phyloP scores from a whole-genome alignment of 1,140 invertebrate species.

The Oncopeltus fasciatus region DNA sequence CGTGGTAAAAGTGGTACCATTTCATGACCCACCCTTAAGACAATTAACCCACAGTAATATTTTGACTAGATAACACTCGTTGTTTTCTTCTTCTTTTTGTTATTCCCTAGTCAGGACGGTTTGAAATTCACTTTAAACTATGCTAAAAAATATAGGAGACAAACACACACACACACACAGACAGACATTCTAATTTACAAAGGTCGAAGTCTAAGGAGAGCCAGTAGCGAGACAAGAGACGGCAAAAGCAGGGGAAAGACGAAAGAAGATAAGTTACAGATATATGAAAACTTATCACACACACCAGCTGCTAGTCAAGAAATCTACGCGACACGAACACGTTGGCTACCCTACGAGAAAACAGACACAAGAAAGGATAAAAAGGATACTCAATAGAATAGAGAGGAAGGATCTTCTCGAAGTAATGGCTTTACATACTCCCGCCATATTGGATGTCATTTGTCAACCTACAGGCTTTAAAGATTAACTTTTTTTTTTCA shows the following conservation, averaged over 20 bases:
- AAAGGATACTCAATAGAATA: not conserved
- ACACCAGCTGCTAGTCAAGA: no score
- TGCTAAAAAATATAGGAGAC: no score
- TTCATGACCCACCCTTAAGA: not conserved
- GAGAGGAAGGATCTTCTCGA: no score
- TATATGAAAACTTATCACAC: no score
- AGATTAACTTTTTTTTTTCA: no score
- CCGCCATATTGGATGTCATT: no score
- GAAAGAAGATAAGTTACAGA: no score
- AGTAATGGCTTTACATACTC: no score
- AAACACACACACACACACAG: no score
- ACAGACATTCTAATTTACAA: not conserved
- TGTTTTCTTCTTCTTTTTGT: conserved; percentile 1
- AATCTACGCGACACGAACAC: no score
- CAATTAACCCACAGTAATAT: conserved; percentile 9
- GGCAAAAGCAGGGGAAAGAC: not conserved
- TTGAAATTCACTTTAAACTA: not conserved
- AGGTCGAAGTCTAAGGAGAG: not conserved
- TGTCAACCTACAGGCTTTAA: no score
- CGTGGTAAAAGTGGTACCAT: conserved; percentile 4
- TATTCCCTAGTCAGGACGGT: conserved; percentile 5
- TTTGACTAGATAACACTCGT: conserved; percentile 20
- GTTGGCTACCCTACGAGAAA: not conserved
- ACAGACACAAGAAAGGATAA: not conserved
- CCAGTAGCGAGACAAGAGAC: not conserved